Percentiles rank a stretch among this genome's conserved stretches.
Conservation (phyloP, 2,113 vertebrate genomes). For the Cebidichthys violaceus region DNA sequence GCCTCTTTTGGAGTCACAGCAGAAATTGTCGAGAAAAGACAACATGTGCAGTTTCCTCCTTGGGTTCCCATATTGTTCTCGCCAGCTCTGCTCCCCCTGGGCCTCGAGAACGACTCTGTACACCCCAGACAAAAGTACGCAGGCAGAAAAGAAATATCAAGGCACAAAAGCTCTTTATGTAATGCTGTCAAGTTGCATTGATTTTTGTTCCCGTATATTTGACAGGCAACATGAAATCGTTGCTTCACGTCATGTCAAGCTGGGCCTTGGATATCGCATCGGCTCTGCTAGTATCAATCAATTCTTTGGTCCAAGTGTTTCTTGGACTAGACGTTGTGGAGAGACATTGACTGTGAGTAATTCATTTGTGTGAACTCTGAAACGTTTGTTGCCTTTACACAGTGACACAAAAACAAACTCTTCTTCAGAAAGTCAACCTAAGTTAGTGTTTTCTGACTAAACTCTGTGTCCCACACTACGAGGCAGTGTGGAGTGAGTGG, state of each 20-base stretch:
- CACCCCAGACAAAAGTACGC: constrained; percentile 75
- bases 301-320: constrained; percentile 54
- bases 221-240: constrained; percentile 79
- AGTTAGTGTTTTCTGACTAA: constrained; percentile 28
- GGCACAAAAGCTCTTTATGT: constrained; percentile 80
- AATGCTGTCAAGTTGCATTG: constrained; percentile 78
- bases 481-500: constrained; percentile 23
- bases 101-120: constrained; percentile 64
- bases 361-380: constrained; percentile 43
- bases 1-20: constrained; percentile 72
- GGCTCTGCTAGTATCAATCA: constrained; percentile 50
- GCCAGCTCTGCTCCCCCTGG: constrained; percentile 65
- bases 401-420: constrained; percentile 34
- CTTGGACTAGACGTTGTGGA: constrained; percentile 43
- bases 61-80: constrained; percentile 80
- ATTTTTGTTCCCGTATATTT: constrained; percentile 72
- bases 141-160: constrained; percentile 72
- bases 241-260: constrained; percentile 73
- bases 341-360: constrained; percentile 46
- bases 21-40: constrained; percentile 72
- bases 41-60: constrained; percentile 79
- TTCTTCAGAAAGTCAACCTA: constrained; percentile 27
- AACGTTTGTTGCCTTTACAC: constrained; percentile 50
- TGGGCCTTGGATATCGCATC: constrained; percentile 56
- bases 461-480: constrained; percentile 17